Base-by-base conservation (phyloP, 2,797 vertebrate genomes). In the Characodon lateralis region DNA sequence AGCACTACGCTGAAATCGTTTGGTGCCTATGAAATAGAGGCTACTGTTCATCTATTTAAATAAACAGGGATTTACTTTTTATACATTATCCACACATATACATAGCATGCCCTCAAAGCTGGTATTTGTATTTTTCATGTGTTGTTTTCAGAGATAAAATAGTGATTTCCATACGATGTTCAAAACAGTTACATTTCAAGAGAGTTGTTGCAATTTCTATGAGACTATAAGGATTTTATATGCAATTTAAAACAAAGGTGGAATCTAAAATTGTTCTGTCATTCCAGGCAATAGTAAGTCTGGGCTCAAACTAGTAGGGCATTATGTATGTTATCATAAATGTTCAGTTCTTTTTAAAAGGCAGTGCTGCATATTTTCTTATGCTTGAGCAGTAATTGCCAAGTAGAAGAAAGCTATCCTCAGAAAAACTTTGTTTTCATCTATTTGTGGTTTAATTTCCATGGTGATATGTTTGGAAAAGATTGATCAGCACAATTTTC, bases 1-100 rank as follows among this genome's bases (percentile, higher is more conserved):
- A 16, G 28, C 41, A 28, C 39, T 35, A 0, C 68, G 77, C 14
- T 59, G 46, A 78, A 72, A 6, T 76, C 74, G 73, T 78, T 77
- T 63, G 59, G 50, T 77, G 46, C 51, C 68, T 46, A 35, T 50
- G 31, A 55, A 35, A 74, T 16, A 22, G 61, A 79, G 10, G 70
- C 7, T 71, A 5, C 72, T 53, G 68, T 26, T 31, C 74, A 18
- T 41, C 53, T 70, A 53, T 63, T 72, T 66, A 73, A 80, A 20
- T 22, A 77, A n/a, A 59, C 6, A 55, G 7, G 51, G 18, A 70
- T 58, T 1, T 22, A 73, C 35, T 2, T 65, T 65, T 76, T 59
- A 72, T 43, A 69, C 9, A 73, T 78, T 28, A 70, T 63, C 18
- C 18, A 41, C 7, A 71, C 26, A 79, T 18, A 51, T 12, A 68